Evolutionary conservation across 1,140 invertebrate species (phyloP).

Genomic region (Choristoneura fumiferana): DNA sequence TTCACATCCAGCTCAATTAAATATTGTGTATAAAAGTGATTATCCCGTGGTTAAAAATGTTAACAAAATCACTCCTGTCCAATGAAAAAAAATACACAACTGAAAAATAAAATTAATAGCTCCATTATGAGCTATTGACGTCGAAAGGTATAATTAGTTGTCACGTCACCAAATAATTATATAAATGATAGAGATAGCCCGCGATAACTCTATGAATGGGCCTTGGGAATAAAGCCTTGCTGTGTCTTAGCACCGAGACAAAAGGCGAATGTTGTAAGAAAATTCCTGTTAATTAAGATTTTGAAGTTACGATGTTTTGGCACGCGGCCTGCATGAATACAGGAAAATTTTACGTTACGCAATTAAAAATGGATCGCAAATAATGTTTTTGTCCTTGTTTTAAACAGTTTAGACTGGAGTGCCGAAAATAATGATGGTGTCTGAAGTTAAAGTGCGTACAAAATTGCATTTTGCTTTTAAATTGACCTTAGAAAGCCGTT

Average conservation of each 20-base stretch:
- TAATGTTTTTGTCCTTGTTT: too few species aligned
- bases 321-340: neutral
- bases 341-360: neutral
- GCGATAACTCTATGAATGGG: slow-evolving; percentile 25
- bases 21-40: too few species aligned
- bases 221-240: too few species aligned
- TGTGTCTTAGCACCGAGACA: neutral
- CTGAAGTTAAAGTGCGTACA: too few species aligned
- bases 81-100: neutral
- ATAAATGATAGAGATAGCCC: slow-evolving; percentile 26
- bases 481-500: too few species aligned
- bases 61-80: too few species aligned
- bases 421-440: too few species aligned
- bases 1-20: too few species aligned
- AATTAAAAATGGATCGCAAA: slow-evolving; percentile 8
- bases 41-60: too few species aligned
- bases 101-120: neutral
- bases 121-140: neutral
- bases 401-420: too few species aligned
- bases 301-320: neutral
- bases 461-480: too few species aligned
- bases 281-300: slow-evolving; percentile 19
- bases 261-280: slow-evolving; percentile 14
- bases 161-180: slow-evolving; percentile 44
- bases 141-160: slow-evolving; percentile 24